Evolutionary conservation across 1,140 invertebrate species (phyloP).

Genomic region (Aporrectodea caliginosa): DNA sequence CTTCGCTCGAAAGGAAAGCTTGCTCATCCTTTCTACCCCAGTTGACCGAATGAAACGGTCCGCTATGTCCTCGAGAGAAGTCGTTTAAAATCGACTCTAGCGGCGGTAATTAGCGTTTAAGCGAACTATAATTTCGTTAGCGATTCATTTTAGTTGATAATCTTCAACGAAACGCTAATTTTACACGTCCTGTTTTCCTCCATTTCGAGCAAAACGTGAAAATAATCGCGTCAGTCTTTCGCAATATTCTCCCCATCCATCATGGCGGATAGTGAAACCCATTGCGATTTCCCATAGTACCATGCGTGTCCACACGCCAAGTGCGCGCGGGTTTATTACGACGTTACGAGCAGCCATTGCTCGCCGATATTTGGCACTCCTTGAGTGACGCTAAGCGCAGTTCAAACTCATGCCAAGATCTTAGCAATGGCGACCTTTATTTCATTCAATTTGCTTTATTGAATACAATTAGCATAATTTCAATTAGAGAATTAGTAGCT

Average conservation of each 20-base stretch:
- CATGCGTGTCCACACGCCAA: background rate
- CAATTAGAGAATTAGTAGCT: too few relatives aligned
- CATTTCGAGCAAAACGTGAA: background rate
- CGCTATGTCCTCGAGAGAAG: constrained; percentile 7
- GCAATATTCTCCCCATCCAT: background rate
- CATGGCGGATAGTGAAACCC: background rate
- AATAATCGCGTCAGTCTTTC: background rate
- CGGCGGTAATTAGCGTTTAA: background rate
- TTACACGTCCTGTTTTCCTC: background rate
- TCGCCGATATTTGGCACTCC: too few relatives aligned
- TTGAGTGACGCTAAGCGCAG: too few relatives aligned
- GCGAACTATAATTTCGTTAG: background rate
- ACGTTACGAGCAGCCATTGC: too few relatives aligned
- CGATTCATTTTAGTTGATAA: background rate
- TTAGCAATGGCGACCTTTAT: too few relatives aligned
- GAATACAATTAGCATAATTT: too few relatives aligned
- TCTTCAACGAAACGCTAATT: background rate
- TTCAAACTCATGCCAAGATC: too few relatives aligned
- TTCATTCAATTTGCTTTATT: too few relatives aligned
- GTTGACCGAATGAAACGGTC: constrained; percentile 25
- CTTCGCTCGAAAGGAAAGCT: constrained; percentile 92
- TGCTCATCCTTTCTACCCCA: constrained; percentile 49
- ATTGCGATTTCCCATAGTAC: background rate
- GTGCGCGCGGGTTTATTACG: too few relatives aligned
- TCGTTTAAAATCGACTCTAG: background rate